Conservation (phyloP, 1,140 invertebrate species). For the Drosophila albomicans region DNA sequence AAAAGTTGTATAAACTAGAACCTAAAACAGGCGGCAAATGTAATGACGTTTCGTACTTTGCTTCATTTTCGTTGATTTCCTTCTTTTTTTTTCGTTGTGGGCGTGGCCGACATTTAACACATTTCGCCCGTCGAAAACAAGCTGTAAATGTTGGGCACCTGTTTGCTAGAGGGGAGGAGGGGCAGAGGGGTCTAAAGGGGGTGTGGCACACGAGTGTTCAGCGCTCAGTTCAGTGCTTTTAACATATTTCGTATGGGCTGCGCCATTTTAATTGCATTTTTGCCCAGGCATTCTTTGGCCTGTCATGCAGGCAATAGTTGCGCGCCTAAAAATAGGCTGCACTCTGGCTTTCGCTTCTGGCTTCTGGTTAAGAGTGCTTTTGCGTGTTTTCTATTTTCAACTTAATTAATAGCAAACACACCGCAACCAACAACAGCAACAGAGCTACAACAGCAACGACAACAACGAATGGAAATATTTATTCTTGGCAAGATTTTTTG, state of each 20-base stretch:
- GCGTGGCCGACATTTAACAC: conserved; percentile 76
- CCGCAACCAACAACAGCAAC: conserved; percentile 26
- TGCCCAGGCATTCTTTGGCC: conserved; percentile 49
- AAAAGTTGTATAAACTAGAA: conserved; percentile 24
- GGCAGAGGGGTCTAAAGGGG: neutral
- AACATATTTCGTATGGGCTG: conserved; percentile 64
- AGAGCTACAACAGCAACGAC: conserved; percentile 1
- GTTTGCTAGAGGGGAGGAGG: conserved; percentile 6
- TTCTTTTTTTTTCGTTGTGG: conserved; percentile 37
- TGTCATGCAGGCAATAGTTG: conserved; percentile 59
- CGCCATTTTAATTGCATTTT: conserved; percentile 79
- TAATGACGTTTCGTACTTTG: conserved; percentile 41
- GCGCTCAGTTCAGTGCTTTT: conserved; percentile 39
- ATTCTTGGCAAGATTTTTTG: conserved; percentile 47
- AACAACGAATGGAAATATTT: conserved; percentile 52
- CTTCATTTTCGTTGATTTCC: neutral
- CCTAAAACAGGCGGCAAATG: conserved; percentile 39
- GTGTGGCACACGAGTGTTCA: neutral
- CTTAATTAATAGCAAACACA: conserved; percentile 81
- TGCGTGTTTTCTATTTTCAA: conserved; percentile 80
- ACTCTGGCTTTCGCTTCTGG: conserved; percentile 1
- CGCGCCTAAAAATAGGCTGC: conserved; percentile 68
- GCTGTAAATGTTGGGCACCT: conserved; percentile 69
- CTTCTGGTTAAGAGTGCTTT: conserved; percentile 71
- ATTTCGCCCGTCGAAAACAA: conserved; percentile 74